A percentile compares a stretch with the other conserved stretches of the same genome.
phyloP scores from a whole-genome alignment of 2,888 invertebrate species.

The Taphrorychus bicolor region DNA sequence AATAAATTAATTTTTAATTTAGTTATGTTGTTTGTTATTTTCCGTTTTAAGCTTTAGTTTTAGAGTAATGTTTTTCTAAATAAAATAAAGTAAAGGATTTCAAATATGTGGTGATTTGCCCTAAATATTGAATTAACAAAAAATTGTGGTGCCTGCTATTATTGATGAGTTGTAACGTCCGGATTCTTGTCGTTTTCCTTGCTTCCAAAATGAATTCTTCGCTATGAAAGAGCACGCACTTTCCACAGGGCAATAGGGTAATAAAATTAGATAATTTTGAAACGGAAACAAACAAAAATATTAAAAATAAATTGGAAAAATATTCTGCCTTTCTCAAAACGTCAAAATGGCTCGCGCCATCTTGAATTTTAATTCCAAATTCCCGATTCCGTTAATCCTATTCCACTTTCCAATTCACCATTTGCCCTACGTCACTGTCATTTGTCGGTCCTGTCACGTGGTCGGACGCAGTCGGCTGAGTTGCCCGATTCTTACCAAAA shows the following conservation, averaged over 20 bases:
- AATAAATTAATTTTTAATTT: not conserved
- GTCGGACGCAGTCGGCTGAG: too few species aligned
- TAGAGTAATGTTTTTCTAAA: not conserved
- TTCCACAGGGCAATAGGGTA: not conserved
- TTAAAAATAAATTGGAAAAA: conserved; percentile 48
- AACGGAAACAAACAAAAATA: conserved; percentile 42
- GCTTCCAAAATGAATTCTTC: not conserved
- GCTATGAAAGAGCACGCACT: not conserved
- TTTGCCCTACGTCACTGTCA: too few species aligned
- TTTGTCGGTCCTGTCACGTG: too few species aligned
- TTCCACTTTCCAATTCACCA: too few species aligned
- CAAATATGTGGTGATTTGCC: not conserved
- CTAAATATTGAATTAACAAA: conserved; percentile 11
- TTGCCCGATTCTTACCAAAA: too few species aligned
- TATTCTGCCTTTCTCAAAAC: conserved; percentile 50
- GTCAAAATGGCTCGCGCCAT: conserved; percentile 59
- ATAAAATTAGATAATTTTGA: conserved; percentile 40
- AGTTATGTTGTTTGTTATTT: not conserved
- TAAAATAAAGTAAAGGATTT: not conserved
- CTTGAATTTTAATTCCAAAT: conserved; percentile 53
- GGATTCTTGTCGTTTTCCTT: not conserved
- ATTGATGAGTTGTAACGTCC: conserved; percentile 38
- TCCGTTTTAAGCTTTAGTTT: not conserved
- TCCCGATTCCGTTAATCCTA: too few species aligned
- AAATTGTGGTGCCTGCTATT: conserved; percentile 18